Evolutionary conservation across 2,113 vertebrate genomes (phyloP), one percentile per base, ranked within the genome.

Genomic region (Poeciliopsis prolifica): DNA sequence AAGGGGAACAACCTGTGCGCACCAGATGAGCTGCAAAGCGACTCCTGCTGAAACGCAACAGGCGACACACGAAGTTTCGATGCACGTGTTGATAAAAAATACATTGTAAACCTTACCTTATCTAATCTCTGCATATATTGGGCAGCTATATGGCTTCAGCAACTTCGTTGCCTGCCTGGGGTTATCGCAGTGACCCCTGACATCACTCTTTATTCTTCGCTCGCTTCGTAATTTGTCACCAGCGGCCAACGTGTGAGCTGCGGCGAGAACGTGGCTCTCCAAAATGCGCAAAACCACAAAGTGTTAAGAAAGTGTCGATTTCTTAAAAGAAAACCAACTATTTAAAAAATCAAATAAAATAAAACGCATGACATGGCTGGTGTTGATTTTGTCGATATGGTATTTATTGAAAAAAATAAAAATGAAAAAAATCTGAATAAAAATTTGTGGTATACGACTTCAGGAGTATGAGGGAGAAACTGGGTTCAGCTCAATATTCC

Each of bases 1-100:
- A n/a, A 26, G 5, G 93, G 89, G 93, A 93, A 92, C 94, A 96
- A 97, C 96, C 96, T 96, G 95, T 90, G 22, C 94, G 62, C 95
- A 94, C 94, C 94, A 92, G 80, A 86, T 93, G 91, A 94, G 86
- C 68, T 84, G 79, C 86, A 81, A 84, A 76, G 70, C 31, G 15
- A 65, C 76, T 70, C 72, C 44, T 74, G 48, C 63, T 71, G 67
- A 80, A 65, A 73, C 76, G 77, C 86, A 91, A 89, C 89, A 92
- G 82, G 85, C 89, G 81, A 80, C 70, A 88, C 79, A 79, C 75
- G 13, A 60, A 2, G 7, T 75, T 66, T 63, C 42, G 72, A 54
- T n/a, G 22, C 24, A n/a, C 22, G 74, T 48, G 44, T 48, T 48
- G 44, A 48, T 48, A 48, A 17, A 48, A 17, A 85, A 82, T 85